Base-by-base conservation (phyloP, 2,888 invertebrate genomes). In the Phasia obesa region DNA sequence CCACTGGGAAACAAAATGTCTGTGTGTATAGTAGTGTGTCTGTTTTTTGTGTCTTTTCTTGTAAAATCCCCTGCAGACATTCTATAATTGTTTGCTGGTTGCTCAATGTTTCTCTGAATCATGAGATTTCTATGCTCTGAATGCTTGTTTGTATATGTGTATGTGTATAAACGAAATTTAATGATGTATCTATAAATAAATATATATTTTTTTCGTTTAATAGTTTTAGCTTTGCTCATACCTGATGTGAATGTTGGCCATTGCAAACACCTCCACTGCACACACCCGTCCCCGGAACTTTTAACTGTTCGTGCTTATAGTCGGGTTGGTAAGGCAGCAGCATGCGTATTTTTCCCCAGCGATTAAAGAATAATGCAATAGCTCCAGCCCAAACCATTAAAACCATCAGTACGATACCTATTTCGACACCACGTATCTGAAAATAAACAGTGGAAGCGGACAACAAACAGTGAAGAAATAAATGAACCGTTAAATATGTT, bases 301-400 rank as follows among this genome's bases (percentile, higher is more conserved):
- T 97, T 67, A 97, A 92, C 90, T 97, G 97, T 87, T 97, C 97
- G 86, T 94, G 94, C 89, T 97, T 97, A 91, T 97, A 97, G 90
- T 97, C 97, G 13, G 97, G 97, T 88, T 97, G 97, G 90, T 97
- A 97, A 5, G 97, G 97, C 86, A 97, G 93, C 86, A 97, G 92
- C 97, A 97, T 97, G 57, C 97, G 94, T 84, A 97, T 97, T 92
- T 97, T 97, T 75, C 96, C 96, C 96, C 96, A 97, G 78, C 96
- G 94, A 90, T 96, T 96, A 93, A 97, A 96, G 93, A 97, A 97
- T 74, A 97, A 92, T 0, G 95, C 95, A 87, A 97, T 96, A 25
- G 96, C 96, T n/a, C 95, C 96, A 21, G 96, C 94, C 97, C 97
- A 97, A 47, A 96, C 95, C 88, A 96, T 93, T 84, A 97, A 93